These are phyloP conservation scores for Siniperca knerii DNA, from an alignment of 2,113 vertebrate species.

Conservation along the genomic window DNA sequence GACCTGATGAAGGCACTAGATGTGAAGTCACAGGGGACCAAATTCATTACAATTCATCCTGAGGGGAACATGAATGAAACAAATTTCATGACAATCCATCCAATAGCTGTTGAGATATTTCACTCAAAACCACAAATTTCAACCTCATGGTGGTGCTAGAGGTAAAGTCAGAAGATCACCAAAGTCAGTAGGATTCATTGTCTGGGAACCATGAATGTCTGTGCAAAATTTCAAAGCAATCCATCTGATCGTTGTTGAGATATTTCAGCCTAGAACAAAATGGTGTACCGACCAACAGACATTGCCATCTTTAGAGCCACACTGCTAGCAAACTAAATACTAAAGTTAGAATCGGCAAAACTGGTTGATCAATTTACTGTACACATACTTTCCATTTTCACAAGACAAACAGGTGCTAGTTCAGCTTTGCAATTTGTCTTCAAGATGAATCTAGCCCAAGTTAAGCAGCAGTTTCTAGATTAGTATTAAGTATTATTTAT, in stretches of 20 bases:
- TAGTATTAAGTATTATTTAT: slow-evolving; percentile 10
- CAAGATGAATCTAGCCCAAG: neutral
- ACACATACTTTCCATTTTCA: neutral
- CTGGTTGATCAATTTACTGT: neutral
- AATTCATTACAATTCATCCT: neutral
- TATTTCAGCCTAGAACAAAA: too few relatives aligned
- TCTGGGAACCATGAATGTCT: neutral
- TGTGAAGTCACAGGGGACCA: neutral
- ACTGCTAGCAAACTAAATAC: neutral
- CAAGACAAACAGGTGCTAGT: neutral
- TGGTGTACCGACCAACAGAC: neutral
- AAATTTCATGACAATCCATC: neutral
- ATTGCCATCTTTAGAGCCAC: neutral
- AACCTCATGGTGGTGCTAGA: neutral
- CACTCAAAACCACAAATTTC: neutral
- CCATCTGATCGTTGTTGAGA: neutral
- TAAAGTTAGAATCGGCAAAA: neutral
- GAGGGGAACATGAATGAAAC: neutral
- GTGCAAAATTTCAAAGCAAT: neutral
- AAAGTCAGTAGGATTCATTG: neutral
- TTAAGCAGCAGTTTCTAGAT: neutral
- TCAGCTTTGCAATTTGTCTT: neutral
- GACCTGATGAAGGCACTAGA: neutral
- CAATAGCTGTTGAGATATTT: neutral
- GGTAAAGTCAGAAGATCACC: neutral